Percentiles rank a stretch among this genome's conserved stretches.
phyloP scores from a whole-genome alignment of 2,888 invertebrate species.

The Tromatobia lineatoria region DNA sequence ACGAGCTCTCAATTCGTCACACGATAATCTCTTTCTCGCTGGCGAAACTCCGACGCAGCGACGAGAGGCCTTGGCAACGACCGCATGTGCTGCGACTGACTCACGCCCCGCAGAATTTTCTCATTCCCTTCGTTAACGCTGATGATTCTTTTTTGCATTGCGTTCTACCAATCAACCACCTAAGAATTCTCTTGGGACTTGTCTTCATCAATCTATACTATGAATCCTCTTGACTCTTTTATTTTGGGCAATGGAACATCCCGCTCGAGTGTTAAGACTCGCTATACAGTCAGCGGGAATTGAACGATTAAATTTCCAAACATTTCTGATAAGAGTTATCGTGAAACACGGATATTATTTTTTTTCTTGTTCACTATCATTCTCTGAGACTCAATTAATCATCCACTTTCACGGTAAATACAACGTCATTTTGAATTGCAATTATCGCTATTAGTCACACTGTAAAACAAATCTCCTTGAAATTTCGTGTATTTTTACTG shows the following conservation, averaged over 20 bases:
- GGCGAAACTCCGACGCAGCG: constrained; percentile 30
- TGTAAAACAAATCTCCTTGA: too few species aligned
- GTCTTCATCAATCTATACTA: not conserved
- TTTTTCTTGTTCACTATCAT: not conserved
- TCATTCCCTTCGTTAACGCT: constrained; percentile 69
- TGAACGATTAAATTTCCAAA: not conserved
- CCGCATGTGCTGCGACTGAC: constrained; percentile 57
- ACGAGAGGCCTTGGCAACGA: constrained; percentile 43
- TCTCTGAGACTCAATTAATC: not conserved
- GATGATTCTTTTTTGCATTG: constrained; percentile 54
- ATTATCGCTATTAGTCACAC: not conserved
- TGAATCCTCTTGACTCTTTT: not conserved
- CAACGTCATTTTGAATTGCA: not conserved
- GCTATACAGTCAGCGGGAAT: not conserved
- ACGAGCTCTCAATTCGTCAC: constrained; percentile 64
- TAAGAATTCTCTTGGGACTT: constrained; percentile 27
- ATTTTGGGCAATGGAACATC: not conserved
- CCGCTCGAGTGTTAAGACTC: not conserved
- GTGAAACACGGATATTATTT: not conserved
- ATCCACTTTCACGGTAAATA: not conserved
- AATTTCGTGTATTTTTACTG: too few species aligned
- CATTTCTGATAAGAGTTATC: constrained; percentile 8
- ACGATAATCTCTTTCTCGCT: constrained; percentile 61
- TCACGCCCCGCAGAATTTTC: constrained; percentile 66
- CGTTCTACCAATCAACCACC: constrained; percentile 41